phyloP scores from a whole-genome alignment of 2,888 invertebrate genomes.

The Cerceris rybyensis region DNA sequence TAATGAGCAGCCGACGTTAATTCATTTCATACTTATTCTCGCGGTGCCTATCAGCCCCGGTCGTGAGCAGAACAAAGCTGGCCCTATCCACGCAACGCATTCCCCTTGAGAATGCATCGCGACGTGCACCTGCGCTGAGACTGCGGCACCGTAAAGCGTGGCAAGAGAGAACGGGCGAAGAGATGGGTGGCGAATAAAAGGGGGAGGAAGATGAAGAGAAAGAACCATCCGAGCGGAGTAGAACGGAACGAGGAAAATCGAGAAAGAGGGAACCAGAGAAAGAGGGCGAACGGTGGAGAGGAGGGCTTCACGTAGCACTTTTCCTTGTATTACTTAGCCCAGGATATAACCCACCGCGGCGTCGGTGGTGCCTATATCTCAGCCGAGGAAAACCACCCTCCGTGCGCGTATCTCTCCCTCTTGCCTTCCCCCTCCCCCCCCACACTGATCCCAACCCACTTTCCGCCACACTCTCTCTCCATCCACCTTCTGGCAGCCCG shows the following conservation, averaged over 20 bases:
- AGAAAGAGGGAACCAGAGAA: conserved; percentile 19
- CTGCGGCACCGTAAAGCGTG: conserved; percentile 58
- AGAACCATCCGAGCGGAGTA: conserved; percentile 27
- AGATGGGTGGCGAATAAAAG: conserved; percentile 27
- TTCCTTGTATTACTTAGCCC: conserved; percentile 80
- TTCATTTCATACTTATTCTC: conserved; percentile 58
- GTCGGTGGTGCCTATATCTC: conserved; percentile 77
- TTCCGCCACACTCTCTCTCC: conserved; percentile 49
- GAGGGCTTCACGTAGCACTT: conserved; percentile 75
- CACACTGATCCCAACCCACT: conserved; percentile 25
- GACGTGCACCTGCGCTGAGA: conserved; percentile 65
- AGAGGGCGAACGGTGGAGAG: conserved; percentile 20
- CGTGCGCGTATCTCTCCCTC: conserved; percentile 77
- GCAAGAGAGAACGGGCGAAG: conserved; percentile 33
- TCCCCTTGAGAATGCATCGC: conserved; percentile 65
- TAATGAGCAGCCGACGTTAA: conserved; percentile 61
- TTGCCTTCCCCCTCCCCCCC: conserved; percentile 49
- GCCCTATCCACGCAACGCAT: conserved; percentile 53
- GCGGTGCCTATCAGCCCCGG: conserved; percentile 37
- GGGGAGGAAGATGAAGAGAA: conserved; percentile 33
- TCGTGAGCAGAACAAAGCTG: conserved; percentile 61
- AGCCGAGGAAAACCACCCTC: conserved; percentile 78
- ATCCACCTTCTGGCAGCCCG: conserved; percentile 57
- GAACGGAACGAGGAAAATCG: conserved; percentile 19
- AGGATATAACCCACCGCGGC: conserved; percentile 75